Evolutionary conservation across 2,113 vertebrate species (phyloP).

Genomic region (Clarias magur): DNA sequence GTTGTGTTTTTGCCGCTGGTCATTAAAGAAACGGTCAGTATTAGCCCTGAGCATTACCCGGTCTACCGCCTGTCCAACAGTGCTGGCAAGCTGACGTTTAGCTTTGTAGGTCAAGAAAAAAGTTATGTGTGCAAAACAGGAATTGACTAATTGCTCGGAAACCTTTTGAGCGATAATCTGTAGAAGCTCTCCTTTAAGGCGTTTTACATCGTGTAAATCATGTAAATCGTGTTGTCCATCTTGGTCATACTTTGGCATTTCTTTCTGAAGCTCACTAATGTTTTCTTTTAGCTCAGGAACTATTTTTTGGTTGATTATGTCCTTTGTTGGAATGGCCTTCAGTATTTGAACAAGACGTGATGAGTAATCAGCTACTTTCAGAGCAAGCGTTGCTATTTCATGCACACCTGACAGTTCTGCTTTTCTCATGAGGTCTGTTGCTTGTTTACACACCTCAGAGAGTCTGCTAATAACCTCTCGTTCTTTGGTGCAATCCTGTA

Average conservation of each 20-base stretch:
- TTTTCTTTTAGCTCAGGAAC: conserved; percentile 1
- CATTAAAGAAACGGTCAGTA: conserved; percentile 38
- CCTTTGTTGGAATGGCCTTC: neutral
- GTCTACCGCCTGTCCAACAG: neutral
- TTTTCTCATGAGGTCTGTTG: conserved; percentile 15
- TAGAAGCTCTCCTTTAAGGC: conserved; percentile 21
- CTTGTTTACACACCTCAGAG: neutral
- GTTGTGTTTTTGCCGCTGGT: conserved; percentile 34
- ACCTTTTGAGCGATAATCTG: conserved; percentile 1
- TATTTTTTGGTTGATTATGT: conserved; percentile 23
- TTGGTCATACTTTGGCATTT: conserved; percentile 12
- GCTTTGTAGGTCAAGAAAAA: neutral
- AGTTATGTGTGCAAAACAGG: conserved; percentile 10
- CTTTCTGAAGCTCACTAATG: neutral
- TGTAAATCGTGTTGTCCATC: conserved; percentile 35
- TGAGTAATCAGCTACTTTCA: conserved; percentile 1
- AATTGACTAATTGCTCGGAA: conserved; percentile 17
- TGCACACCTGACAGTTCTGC: neutral
- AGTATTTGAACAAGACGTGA: neutral
- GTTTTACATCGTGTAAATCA: conserved; percentile 34
- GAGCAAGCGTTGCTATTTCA: neutral
- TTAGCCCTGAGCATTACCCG: conserved; percentile 3
- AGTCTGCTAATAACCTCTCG: neutral
- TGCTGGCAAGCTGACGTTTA: neutral
- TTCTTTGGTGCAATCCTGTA: neutral